phyloP scores from a whole-genome alignment of 1,140 invertebrate species.

The Oscheius sp. region DNA sequence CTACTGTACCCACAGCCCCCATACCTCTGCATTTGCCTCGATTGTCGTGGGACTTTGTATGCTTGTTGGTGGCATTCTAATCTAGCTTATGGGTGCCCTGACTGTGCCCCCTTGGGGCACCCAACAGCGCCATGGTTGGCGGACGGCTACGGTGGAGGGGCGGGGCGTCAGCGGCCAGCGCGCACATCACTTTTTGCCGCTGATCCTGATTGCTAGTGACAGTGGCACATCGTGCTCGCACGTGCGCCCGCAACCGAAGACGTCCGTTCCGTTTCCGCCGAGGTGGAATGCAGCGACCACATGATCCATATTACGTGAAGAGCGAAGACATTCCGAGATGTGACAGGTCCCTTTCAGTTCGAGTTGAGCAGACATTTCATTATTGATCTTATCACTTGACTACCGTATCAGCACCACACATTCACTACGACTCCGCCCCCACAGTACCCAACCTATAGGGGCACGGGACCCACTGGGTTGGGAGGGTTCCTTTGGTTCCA shows the following conservation, averaged over 20 bases:
- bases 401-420: neutral
- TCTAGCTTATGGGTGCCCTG: too few relatives aligned
- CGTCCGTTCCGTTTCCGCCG: conserved; percentile 5
- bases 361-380: conserved; percentile 5
- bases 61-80: too few relatives aligned
- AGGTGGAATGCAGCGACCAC: conserved; percentile 3
- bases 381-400: neutral
- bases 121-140: neutral
- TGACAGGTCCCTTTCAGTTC: conserved; percentile 13
- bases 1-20: neutral
- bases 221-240: conserved; percentile 8
- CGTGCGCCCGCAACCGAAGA: conserved; percentile 2
- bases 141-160: neutral
- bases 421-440: neutral
- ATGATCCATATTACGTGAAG: conserved; percentile 12
- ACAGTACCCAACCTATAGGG: too few relatives aligned
- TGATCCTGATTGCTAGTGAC: conserved; percentile 13
- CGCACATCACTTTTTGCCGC: conserved; percentile 9
- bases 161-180: neutral
- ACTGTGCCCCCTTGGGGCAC: too few relatives aligned
- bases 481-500: neutral
- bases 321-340: conserved; percentile 5
- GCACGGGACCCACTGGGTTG: too few relatives aligned
- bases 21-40: too few relatives aligned
- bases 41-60: too few relatives aligned